Evolutionary conservation across 2,797 vertebrate species (phyloP).

Genomic region (Sylvilagus floridanus): DNA sequence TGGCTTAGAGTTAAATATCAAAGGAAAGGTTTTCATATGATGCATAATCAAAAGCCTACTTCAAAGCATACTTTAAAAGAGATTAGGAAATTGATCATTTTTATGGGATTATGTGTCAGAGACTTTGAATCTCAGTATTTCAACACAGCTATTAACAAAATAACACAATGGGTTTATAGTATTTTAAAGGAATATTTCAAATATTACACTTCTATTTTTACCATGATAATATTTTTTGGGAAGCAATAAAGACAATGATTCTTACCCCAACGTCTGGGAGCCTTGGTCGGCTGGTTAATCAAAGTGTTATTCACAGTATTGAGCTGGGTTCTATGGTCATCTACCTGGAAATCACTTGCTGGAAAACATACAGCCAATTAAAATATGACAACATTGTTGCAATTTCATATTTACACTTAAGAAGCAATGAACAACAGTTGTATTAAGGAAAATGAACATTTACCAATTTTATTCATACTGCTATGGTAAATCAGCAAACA

Average conservation of each 20-base stretch:
- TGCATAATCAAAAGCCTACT: slow-evolving; percentile 21
- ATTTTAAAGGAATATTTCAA: background rate
- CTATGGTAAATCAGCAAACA: background rate
- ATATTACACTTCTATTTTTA: background rate
- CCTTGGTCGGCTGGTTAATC: slow-evolving; percentile 50
- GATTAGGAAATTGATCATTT: slow-evolving; percentile 26
- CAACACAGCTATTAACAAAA: background rate
- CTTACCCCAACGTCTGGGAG: slow-evolving; percentile 79
- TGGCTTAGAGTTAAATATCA: slow-evolving; percentile 11
- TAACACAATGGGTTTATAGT: background rate
- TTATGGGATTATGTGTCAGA: background rate
- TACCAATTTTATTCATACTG: background rate
- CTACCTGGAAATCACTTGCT: slow-evolving; percentile 67
- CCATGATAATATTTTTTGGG: background rate
- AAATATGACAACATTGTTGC: background rate
- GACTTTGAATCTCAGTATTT: slow-evolving; percentile 1
- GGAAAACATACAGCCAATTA: background rate
- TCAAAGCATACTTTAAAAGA: slow-evolving; percentile 46
- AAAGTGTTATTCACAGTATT: slow-evolving; percentile 13
- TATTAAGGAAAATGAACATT: background rate
- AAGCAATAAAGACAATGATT: slow-evolving; percentile 38
- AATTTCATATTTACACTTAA: background rate
- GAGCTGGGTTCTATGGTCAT: background rate
- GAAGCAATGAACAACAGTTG: background rate
- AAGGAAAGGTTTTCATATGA: background rate